These are phyloP conservation scores for Albula glossodonta DNA, from an alignment of 2,113 vertebrate species.

Conservation along the genomic window DNA sequence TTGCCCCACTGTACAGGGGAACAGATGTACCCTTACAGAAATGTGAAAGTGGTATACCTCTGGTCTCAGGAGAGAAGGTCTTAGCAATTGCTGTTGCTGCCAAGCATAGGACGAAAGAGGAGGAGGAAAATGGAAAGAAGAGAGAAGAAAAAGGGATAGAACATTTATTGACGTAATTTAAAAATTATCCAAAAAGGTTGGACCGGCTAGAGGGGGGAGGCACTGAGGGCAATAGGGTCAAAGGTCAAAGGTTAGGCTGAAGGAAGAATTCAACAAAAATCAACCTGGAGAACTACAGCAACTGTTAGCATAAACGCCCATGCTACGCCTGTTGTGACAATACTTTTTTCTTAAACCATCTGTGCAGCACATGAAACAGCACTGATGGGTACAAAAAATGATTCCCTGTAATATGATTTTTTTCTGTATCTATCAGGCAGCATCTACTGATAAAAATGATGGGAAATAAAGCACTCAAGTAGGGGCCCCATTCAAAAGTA, in stretches of 20 bases:
- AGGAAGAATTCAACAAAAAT: background rate
- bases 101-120: constrained; percentile 67
- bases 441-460: constrained; percentile 57
- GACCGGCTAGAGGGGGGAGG: background rate
- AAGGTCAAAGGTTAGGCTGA: background rate
- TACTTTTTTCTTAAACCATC: constrained; percentile 11
- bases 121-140: constrained; percentile 36
- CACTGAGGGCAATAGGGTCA: background rate
- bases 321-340: background rate
- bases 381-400: constrained; percentile 43
- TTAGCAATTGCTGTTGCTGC: constrained; percentile 93
- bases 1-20: background rate
- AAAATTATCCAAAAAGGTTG: background rate
- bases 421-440: constrained; percentile 54
- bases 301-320: background rate
- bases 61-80: constrained; percentile 92
- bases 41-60: constrained; percentile 79
- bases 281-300: background rate
- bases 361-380: constrained; percentile 10
- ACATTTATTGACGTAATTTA: background rate
- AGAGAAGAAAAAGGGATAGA: background rate
- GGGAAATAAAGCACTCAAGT: constrained; percentile 38
- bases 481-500: constrained; percentile 16
- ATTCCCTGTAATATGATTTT: constrained; percentile 46
- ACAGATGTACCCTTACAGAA: constrained; percentile 15